phyloP scores from a whole-genome alignment of 1,140 invertebrate species.

The Helicorthomorpha holstii region DNA sequence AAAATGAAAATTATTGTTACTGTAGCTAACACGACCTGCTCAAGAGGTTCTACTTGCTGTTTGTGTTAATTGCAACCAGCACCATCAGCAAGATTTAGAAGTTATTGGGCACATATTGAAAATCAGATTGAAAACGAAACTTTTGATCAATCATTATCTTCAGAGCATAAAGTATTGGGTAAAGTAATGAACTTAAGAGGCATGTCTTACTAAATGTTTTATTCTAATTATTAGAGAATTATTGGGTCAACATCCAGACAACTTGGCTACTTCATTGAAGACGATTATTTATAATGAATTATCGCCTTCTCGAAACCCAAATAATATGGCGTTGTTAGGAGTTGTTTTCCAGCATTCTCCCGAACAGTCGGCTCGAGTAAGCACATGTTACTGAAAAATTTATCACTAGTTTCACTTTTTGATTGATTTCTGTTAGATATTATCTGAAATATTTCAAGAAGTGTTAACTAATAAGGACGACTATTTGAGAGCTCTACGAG shows the following conservation, averaged over 20 bases:
- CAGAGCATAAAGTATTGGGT: conserved; percentile 49
- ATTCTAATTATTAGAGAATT: conserved; percentile 42
- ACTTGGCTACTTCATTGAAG: conserved; percentile 69
- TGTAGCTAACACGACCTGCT: conserved; percentile 55
- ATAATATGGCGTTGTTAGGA: conserved; percentile 75
- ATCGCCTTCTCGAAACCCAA: conserved; percentile 69
- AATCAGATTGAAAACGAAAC: conserved; percentile 83
- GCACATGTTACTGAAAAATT: neutral
- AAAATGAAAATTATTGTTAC: neutral
- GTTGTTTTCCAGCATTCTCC: conserved; percentile 60
- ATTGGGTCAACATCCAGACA: conserved; percentile 55
- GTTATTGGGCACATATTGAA: conserved; percentile 76
- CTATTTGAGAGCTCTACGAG: conserved; percentile 64
- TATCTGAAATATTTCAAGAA: conserved; percentile 71
- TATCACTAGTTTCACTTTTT: neutral
- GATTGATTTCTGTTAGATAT: conserved; percentile 23
- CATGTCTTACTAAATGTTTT: conserved; percentile 1
- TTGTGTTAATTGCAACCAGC: conserved; percentile 69
- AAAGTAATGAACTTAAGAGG: neutral
- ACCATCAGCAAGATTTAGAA: conserved; percentile 65
- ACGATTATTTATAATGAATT: conserved; percentile 90
- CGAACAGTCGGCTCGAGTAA: conserved; percentile 25
- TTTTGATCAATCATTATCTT: conserved; percentile 72
- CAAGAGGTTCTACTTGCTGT: conserved; percentile 86
- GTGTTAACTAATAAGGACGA: conserved; percentile 75